These are phyloP conservation scores for Sebastes jordani DNA, from an alignment of 2,797 vertebrate species.

Conservation along the genomic window DNA sequence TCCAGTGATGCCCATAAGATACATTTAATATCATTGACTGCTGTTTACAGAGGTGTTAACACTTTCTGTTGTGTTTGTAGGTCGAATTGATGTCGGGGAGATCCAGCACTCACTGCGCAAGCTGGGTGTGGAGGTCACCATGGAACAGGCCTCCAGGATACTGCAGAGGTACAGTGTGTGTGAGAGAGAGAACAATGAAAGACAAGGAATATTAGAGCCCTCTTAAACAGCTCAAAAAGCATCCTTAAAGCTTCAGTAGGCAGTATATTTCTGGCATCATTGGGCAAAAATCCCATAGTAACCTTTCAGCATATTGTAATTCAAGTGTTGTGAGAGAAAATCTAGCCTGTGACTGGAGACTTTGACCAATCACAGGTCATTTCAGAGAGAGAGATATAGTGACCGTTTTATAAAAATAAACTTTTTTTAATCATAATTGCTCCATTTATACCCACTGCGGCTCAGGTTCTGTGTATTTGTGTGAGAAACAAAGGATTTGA, in stretches of 20 bases:
- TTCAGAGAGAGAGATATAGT: no score
- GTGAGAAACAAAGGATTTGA: not conserved
- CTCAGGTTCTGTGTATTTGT: not conserved
- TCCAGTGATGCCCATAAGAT: not conserved
- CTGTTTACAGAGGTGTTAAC: not conserved
- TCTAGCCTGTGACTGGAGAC: no score
- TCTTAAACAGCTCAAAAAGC: not conserved
- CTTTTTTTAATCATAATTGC: no score
- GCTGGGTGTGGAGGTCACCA: slow-evolving; percentile 83
- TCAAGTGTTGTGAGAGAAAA: no score
- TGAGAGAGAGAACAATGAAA: not conserved
- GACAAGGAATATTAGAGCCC: not conserved
- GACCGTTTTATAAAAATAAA: no score
- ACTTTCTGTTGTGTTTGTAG: slow-evolving; percentile 60
- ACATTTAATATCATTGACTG: not conserved
- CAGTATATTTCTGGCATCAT: no score
- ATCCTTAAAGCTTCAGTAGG: not conserved
- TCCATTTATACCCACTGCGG: no score
- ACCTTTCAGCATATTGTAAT: no score
- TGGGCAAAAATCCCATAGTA: no score
- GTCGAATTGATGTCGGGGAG: slow-evolving; percentile 87
- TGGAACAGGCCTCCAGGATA: slow-evolving; percentile 86
- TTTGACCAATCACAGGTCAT: no score
- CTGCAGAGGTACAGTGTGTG: slow-evolving; percentile 81
- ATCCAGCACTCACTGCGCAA: slow-evolving; percentile 85